Evolutionary conservation across 2,888 invertebrate genomes (phyloP), one percentile per base, ranked within the genome.

Genomic region (Cheilosia variabilis): DNA sequence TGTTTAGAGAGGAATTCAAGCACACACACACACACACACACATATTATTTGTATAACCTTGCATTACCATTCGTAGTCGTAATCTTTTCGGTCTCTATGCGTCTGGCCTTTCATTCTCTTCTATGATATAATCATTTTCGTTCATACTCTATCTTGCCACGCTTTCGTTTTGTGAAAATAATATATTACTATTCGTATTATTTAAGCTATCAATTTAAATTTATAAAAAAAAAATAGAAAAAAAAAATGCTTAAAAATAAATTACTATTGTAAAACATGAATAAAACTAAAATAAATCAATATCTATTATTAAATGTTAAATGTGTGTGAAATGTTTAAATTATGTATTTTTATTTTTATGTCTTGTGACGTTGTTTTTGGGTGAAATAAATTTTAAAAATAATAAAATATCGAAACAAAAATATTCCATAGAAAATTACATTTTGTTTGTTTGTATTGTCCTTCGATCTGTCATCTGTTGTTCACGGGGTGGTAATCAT

Each of bases 281-380:
- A 79, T 77, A 52, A 62, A 68, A 62, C 7, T 43, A 75, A 50
- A 69, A 79, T 75, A 82, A 82, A 63, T 52, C 63, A 52, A 65
- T 62, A 65, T 55, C 68, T 57, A 76, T 76, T 72, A 87, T 86
- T 87, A 80, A 82, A 87, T 87, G 84, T 79, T 80, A 69, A 57
- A 53, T 63, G 52, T 47, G 9, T 62, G 43, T 69, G 57, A 62
- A 31, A 45, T 79, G 65, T 75, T 68, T 37, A 45, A 45, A 47
- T 43, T 68, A 52, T 52, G 24, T 52, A 45, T 57, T 17, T 57
- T 68, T 60, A 9, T 31, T 52, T 52, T 60, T 63, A 62, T 68
- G 37, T 60, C 17, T 53, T 45, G 22, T 62, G 43, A 31, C 52
- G 41, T 50, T 27, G 37, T 52, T 57, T 34, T 41, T 47, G 57